Conservation (phyloP, 2,113 vertebrate species). For the Panthera leo region DNA sequence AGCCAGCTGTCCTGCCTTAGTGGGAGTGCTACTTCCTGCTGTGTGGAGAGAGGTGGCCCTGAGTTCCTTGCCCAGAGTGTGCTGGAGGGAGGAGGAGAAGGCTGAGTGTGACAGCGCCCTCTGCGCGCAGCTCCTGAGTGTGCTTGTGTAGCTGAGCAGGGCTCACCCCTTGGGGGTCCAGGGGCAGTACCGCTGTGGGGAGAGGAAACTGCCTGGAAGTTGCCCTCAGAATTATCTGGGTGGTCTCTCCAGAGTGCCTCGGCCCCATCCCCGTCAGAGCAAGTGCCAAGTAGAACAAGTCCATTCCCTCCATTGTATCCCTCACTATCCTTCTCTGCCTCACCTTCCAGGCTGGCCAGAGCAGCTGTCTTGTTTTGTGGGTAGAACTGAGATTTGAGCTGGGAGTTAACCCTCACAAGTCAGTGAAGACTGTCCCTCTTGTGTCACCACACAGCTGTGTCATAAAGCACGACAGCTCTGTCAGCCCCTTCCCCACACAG, state of each 20-base stretch:
- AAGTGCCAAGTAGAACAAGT: neutral
- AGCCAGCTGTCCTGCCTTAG: neutral
- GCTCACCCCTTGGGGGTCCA: neutral
- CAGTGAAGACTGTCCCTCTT: neutral
- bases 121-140: rapidly evolving
- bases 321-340: neutral
- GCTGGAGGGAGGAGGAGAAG: neutral
- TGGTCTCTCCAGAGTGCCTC: neutral
- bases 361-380: neutral
- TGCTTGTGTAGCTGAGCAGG: neutral
- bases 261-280: neutral
- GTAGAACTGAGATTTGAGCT: neutral
- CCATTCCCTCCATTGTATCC: neutral
- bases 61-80: neutral
- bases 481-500: neutral
- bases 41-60: neutral
- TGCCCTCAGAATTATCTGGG: neutral
- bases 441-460: neutral
- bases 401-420: neutral
- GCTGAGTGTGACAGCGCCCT: neutral
- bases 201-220: neutral
- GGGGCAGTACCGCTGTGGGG: neutral
- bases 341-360: neutral
- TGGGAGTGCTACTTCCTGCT: neutral
- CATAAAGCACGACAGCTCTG: neutral